Conservation (phyloP, 1,140 invertebrate genomes). For the Antheraea pernyi region DNA sequence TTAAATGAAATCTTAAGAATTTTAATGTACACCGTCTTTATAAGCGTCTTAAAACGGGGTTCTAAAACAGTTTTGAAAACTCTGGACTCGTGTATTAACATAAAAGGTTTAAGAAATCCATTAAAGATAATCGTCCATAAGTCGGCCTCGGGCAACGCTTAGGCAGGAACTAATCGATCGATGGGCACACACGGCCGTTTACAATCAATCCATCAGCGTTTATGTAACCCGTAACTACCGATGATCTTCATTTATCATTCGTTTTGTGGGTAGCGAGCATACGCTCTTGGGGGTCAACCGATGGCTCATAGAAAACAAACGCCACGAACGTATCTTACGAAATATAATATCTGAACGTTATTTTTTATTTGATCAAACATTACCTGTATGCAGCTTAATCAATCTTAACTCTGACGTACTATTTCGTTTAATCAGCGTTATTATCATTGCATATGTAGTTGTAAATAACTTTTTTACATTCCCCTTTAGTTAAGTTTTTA, state of each 20-base stretch:
- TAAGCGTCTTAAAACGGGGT: background rate
- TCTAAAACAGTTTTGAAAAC: conserved; percentile 27
- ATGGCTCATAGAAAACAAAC: conserved; percentile 47
- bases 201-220: conserved; percentile 77
- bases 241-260: conserved; percentile 76
- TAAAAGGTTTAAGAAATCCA: conserved; percentile 62
- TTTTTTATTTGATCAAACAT: conserved; percentile 31
- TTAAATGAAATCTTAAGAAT: background rate
- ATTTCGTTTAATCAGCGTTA: background rate
- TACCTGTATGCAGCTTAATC: conserved; percentile 28
- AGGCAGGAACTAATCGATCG: conserved; percentile 69
- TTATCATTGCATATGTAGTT: background rate
- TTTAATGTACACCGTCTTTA: background rate
- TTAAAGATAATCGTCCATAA: conserved; percentile 70
- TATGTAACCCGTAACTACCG: conserved; percentile 71
- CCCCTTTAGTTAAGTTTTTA: no score
- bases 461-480: no score
- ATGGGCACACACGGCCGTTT: conserved; percentile 63
- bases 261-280: conserved; percentile 64
- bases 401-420: conserved; percentile 12
- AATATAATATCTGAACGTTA: conserved; percentile 45
- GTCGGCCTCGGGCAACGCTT: conserved; percentile 43
- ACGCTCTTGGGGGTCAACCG: conserved; percentile 61
- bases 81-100: conserved; percentile 52
- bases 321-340: conserved; percentile 30